These are phyloP conservation scores for Sebastes aleutianus DNA, from an alignment of 2,797 vertebrate species.

Conservation along the genomic window DNA sequence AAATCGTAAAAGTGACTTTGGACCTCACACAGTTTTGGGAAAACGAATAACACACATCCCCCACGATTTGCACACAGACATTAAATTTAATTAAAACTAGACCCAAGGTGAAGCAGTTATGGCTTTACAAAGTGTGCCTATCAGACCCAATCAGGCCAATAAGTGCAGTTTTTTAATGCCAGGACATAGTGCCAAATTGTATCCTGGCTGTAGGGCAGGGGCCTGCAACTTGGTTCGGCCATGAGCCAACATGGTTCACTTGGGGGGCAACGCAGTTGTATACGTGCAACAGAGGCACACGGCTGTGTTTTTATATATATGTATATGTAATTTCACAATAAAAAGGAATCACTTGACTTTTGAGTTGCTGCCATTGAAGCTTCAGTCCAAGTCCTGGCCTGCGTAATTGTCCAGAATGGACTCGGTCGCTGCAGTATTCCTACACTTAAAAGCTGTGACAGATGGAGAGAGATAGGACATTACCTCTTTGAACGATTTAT, in stretches of 20 bases:
- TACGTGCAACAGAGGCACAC: neutral
- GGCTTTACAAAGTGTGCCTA: constrained; percentile 40
- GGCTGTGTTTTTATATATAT: neutral
- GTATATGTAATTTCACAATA: neutral
- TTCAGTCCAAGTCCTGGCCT: constrained; percentile 19
- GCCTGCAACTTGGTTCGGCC: constrained; percentile 19
- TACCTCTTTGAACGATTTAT: constrained; percentile 45
- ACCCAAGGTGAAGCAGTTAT: constrained; percentile 55
- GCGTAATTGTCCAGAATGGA: constrained; percentile 32
- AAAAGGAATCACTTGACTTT: constrained; percentile 3
- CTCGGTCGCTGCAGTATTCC: constrained; percentile 6
- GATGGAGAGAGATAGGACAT: constrained; percentile 38
- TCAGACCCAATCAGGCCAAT: constrained; percentile 53
- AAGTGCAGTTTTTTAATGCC: constrained; percentile 36
- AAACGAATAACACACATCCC: constrained; percentile 22
- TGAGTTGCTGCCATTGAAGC: constrained; percentile 14
- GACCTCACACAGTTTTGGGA: constrained; percentile 3
- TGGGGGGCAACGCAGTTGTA: neutral
- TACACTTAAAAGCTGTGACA: constrained; percentile 53
- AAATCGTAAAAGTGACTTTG: constrained; percentile 9
- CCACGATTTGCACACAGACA: constrained; percentile 32
- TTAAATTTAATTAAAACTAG: constrained; percentile 63
- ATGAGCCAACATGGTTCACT: constrained; percentile 13
- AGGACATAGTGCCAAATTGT: constrained; percentile 50
- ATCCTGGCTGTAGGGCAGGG: constrained; percentile 23